These are phyloP conservation scores for Zenarchopterus dispar DNA, from an alignment of 2,797 vertebrate species.

Conservation along the genomic window DNA sequence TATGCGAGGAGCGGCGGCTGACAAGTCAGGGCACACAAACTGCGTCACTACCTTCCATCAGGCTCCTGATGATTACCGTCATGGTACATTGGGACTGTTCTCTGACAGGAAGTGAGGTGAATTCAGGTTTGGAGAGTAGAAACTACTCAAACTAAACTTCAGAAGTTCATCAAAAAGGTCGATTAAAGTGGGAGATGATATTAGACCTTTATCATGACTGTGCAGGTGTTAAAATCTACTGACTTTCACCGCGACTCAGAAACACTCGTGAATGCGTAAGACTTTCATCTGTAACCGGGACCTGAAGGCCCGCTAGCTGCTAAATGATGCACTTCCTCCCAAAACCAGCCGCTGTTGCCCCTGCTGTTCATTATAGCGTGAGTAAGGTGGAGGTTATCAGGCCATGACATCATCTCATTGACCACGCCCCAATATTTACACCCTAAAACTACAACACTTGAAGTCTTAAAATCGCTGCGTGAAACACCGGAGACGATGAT, in stretches of 20 bases:
- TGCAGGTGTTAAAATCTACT: background rate
- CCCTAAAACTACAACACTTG: background rate
- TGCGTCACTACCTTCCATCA: background rate
- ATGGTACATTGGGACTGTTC: background rate
- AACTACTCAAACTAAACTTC: too few relatives aligned
- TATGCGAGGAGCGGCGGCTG: conserved; percentile 41
- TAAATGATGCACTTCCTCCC: conserved; percentile 56
- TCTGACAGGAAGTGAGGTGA: background rate
- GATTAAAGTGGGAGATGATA: too few relatives aligned
- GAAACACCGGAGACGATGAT: background rate
- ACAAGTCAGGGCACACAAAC: conserved; percentile 26
- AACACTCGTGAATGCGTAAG: conserved; percentile 18
- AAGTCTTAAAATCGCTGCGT: background rate
- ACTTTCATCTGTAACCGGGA: conserved; percentile 41
- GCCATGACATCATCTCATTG: conserved; percentile 19
- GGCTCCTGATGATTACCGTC: background rate
- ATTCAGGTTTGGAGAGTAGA: background rate
- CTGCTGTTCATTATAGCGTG: conserved; percentile 35
- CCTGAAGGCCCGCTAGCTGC: conserved; percentile 38
- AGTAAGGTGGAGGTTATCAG: background rate
- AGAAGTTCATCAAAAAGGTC: too few relatives aligned
- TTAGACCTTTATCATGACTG: too few relatives aligned
- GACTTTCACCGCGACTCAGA: conserved; percentile 13
- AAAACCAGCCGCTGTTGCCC: conserved; percentile 40
- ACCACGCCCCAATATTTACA: conserved; percentile 9